Percentiles rank a stretch among this genome's conserved stretches.
These are phyloP conservation scores for Gallirallus australis DNA, from an alignment of 2,797 vertebrate species.

Conservation along the genomic window DNA sequence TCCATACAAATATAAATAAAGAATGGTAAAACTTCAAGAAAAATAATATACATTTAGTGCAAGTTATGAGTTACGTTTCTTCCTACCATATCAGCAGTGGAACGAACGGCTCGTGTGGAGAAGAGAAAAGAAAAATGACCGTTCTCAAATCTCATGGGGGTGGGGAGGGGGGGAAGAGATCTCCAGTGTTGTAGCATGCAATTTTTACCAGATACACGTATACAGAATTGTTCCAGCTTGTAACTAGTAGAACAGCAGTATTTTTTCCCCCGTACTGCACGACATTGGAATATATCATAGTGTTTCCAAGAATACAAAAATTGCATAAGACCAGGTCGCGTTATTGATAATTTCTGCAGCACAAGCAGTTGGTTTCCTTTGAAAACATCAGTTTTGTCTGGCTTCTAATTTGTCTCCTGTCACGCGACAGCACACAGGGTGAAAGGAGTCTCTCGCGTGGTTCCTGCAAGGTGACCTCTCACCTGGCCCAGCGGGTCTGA, in stretches of 20 bases:
- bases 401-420: conserved; percentile 31
- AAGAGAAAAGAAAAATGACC: conserved; percentile 58
- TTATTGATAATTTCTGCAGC: conserved; percentile 72
- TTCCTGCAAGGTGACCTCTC: not conserved
- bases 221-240: conserved; percentile 75
- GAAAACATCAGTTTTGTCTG: conserved; percentile 32
- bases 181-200: conserved; percentile 83
- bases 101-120: conserved; percentile 63
- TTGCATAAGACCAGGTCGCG: conserved; percentile 81
- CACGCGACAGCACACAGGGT: not conserved
- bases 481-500: conserved; percentile 38
- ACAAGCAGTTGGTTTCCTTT: conserved; percentile 18
- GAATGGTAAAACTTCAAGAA: conserved; percentile 82
- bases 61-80: conserved; percentile 83
- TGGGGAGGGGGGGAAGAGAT: not conserved
- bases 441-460: not conserved
- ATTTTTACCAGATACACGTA: conserved; percentile 73
- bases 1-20: conserved; percentile 86
- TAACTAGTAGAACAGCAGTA: conserved; percentile 71
- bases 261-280: conserved; percentile 68
- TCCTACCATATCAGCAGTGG: conserved; percentile 79
- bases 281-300: conserved; percentile 72
- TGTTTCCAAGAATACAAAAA: conserved; percentile 80
- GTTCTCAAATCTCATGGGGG: conserved; percentile 63
- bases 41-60: conserved; percentile 86